A percentile compares a stretch with the other conserved stretches of the same genome.
These are phyloP conservation scores for Aegotheles bennettii DNA, from an alignment of 2,113 vertebrate genomes.

Conservation along the genomic window DNA sequence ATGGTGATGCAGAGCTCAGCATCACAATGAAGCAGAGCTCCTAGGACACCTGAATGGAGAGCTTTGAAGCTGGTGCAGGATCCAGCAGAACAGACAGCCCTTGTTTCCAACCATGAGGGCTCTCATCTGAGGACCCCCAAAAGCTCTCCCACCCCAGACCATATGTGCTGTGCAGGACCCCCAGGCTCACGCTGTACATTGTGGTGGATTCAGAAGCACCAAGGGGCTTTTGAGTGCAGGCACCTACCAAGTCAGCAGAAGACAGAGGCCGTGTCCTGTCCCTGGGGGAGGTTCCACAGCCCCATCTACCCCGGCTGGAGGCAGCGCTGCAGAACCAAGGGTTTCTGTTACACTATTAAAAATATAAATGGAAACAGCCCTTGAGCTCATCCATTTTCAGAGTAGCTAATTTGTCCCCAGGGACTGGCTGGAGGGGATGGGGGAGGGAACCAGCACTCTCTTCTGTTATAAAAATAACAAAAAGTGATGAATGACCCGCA, in stretches of 20 bases:
- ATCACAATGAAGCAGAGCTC: accelerated
- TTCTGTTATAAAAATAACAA: slow-evolving; percentile 65
- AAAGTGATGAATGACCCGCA: slow-evolving; percentile 71
- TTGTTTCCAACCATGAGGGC: neutral
- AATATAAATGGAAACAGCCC: neutral
- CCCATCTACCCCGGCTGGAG: neutral
- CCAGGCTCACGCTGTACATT: accelerated
- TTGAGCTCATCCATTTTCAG: neutral
- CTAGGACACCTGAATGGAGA: accelerated
- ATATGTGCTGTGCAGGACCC: neutral
- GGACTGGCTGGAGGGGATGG: neutral
- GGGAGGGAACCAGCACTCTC: neutral
- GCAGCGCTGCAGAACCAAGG: neutral
- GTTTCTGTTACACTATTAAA: neutral
- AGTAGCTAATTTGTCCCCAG: neutral
- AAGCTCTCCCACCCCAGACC: neutral
- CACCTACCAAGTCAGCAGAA: neutral
- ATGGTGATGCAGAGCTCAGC: neutral
- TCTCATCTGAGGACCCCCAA: neutral
- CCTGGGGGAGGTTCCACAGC: accelerated
- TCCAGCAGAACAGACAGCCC: neutral
- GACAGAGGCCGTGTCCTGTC: neutral
- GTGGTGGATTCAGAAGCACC: neutral
- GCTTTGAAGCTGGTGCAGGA: neutral
- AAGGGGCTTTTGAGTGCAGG: accelerated